phyloP scores from a whole-genome alignment of 1,140 invertebrate species.

The Tetragnatha versicolor region DNA sequence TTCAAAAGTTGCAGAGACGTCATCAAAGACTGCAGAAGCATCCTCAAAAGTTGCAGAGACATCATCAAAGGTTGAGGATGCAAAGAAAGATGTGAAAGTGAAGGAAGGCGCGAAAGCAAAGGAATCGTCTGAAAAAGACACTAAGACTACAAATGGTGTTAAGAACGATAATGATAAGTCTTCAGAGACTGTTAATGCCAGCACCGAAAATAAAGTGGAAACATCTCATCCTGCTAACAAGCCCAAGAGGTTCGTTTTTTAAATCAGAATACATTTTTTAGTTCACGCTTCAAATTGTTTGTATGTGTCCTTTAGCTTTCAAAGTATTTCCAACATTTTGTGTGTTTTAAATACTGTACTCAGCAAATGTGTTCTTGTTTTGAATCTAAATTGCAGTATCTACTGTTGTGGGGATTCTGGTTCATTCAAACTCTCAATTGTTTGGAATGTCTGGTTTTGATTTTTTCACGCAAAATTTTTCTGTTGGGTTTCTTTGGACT shows the following conservation, averaged over 20 bases:
- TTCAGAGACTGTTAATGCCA: constrained; percentile 29
- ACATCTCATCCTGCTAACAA: constrained; percentile 42
- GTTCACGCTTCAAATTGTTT: constrained; percentile 7
- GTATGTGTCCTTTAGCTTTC: constrained; percentile 2
- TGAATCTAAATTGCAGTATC: too few relatives aligned
- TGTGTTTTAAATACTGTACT: too few relatives aligned
- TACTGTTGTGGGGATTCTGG: too few relatives aligned
- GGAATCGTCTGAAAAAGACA: constrained; percentile 5
- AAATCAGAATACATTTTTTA: constrained; percentile 46
- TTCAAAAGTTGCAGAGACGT: too few relatives aligned
- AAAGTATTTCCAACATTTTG: not conserved
- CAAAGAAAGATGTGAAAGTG: constrained; percentile 33
- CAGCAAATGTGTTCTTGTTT: too few relatives aligned
- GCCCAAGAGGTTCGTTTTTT: constrained; percentile 63
- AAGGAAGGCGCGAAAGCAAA: too few relatives aligned
- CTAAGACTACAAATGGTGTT: not conserved
- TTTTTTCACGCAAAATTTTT: too few relatives aligned
- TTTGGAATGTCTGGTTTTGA: too few relatives aligned
- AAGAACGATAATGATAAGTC: constrained; percentile 16
- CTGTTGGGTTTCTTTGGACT: too few relatives aligned
- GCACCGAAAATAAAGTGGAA: constrained; percentile 34
- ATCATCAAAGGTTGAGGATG: constrained; percentile 17
- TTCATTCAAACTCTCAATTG: too few relatives aligned
- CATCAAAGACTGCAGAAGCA: too few relatives aligned
- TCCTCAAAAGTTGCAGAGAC: not conserved